phyloP scores from a whole-genome alignment of 2,888 invertebrate species.

The Deilephila porcellus region DNA sequence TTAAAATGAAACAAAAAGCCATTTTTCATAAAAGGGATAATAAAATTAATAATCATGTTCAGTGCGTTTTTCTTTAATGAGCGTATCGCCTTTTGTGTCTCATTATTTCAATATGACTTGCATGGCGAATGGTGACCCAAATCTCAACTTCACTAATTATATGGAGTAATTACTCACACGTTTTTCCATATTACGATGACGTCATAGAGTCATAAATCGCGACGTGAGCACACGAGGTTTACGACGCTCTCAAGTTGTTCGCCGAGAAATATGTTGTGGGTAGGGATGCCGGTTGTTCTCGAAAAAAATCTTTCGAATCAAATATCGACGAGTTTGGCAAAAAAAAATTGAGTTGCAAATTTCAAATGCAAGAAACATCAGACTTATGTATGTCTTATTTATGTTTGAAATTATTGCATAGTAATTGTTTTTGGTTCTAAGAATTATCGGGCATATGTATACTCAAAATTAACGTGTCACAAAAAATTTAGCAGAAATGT shows the following conservation, averaged over 20 bases:
- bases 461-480: no score
- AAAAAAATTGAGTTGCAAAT: neutral
- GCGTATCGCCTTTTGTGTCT: neutral
- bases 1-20: no score
- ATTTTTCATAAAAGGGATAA: neutral
- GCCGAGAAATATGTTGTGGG: slow-evolving; percentile 50
- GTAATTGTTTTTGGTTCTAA: no score
- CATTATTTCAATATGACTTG: slow-evolving; percentile 30
- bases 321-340: neutral
- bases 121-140: slow-evolving; percentile 37
- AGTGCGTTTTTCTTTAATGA: neutral
- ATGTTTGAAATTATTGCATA: no score
- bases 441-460: no score
- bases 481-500: no score
- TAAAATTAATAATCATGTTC: neutral
- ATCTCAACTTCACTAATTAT: slow-evolving; percentile 40
- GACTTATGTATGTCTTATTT: neutral
- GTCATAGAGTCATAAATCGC: slow-evolving; percentile 36
- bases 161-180: slow-evolving; percentile 37
- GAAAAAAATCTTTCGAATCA: neutral
- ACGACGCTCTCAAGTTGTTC: slow-evolving; percentile 51
- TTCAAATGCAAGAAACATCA: neutral
- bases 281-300: no score
- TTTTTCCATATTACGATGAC: slow-evolving; percentile 16
- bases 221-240: slow-evolving; percentile 43